These are phyloP conservation scores for Melanargia galathea DNA, from an alignment of 2,888 invertebrate species.

Conservation along the genomic window DNA sequence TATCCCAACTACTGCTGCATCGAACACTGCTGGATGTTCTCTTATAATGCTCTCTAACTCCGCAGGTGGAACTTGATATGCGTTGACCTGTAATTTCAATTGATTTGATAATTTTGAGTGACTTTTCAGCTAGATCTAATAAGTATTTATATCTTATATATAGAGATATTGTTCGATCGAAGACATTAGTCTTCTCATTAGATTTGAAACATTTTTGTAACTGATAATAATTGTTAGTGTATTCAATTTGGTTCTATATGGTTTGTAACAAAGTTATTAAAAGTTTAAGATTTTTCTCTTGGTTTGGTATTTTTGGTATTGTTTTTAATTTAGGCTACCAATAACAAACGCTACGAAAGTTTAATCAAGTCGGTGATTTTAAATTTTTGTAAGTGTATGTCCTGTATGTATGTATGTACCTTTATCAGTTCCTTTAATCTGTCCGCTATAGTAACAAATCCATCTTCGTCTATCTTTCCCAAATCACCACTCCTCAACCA, in stretches of 20 bases:
- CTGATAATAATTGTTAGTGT: no score
- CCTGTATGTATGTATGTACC: conserved; percentile 54
- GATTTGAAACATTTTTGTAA: no score
- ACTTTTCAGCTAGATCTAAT: not conserved
- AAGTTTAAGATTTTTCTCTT: no score
- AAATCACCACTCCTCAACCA: conserved; percentile 91
- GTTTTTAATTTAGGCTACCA: no score
- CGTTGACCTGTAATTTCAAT: conserved; percentile 78
- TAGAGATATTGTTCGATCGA: no score
- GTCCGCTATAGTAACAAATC: conserved; percentile 86
- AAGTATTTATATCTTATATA: no score
- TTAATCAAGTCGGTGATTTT: not conserved
- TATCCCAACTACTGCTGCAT: conserved; percentile 92
- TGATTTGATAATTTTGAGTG: not conserved
- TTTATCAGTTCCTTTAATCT: conserved; percentile 92
- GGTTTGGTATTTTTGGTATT: no score
- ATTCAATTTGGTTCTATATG: no score
- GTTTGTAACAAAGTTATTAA: no score
- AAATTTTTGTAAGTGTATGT: no score
- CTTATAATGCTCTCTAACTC: conserved; percentile 90
- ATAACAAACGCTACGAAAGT: no score
- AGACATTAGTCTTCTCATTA: no score
- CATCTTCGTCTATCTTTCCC: conserved; percentile 84
- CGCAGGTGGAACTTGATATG: conserved; percentile 92
- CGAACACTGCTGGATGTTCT: conserved; percentile 87